Base-by-base conservation (phyloP, 2,888 invertebrate species). In the Nyleta sp. region DNA sequence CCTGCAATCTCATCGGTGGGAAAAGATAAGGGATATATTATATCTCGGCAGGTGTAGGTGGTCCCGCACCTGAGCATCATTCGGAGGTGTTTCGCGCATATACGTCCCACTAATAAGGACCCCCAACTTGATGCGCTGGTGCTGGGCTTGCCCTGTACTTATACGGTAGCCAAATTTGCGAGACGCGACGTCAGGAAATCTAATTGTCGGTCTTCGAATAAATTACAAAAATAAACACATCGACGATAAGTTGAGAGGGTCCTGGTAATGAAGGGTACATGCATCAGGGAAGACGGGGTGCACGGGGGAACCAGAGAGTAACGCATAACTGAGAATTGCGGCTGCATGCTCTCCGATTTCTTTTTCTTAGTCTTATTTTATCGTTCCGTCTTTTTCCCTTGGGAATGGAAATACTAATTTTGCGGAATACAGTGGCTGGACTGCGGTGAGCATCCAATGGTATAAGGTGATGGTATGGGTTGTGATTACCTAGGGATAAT, bases 321-420 rank as follows among this genome's bases (percentile, higher is more conserved):
- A 75, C 55, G 75, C 55, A 62, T 71, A 76, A 77, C 77, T 65
- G 67, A 79, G 68, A 78, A 72, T 78, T 73, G 78, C 78, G 73
- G 67, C 75, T 73, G 50, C 33, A 64, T 42, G 52, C 42, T 50
- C 55, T 55, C 52, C 72, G 35, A 59, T 59, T 67, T 74, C 77
- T 68, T 70, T 60, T 68, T 57, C 78, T 76, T 74, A 10, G 78
- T 74, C 70, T 70, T 81, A 48, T 65, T 81, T 75, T 70, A 72
- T 68, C 68, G 80, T 50, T 82, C 81, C 80, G 81, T 81, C 81
- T 84, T 83, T 83, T 83, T 83, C 82, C 83, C 82, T 83, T 70
- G 85, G 87, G 85, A 88, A 90, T 89, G 89, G 89, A 90, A 90
- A 90, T 90, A 90, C 89, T 90, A 90, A 90, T 90, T 90, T 90